Evolutionary conservation across 2,888 invertebrate species (phyloP).

Genomic region (Andrena dorsata): DNA sequence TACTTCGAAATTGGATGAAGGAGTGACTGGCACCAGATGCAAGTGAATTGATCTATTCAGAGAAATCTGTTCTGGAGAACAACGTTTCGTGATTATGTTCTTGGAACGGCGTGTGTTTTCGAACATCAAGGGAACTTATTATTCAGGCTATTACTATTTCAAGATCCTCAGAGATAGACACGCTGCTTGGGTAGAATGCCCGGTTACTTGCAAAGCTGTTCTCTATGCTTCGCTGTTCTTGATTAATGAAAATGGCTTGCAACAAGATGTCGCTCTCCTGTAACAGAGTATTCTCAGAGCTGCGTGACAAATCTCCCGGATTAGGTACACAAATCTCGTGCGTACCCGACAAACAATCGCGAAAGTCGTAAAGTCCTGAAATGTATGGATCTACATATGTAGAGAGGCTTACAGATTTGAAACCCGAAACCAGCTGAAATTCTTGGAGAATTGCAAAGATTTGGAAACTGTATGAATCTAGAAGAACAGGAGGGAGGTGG

Average conservation of each 20-base stretch:
- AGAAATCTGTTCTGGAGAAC: neutral
- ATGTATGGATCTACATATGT: neutral
- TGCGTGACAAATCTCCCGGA: constrained; percentile 5
- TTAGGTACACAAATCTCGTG: neutral
- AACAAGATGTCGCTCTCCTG: neutral
- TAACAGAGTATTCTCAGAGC: constrained; percentile 6
- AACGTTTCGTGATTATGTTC: constrained; percentile 3
- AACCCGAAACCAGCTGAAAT: too few relatives aligned
- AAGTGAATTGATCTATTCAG: constrained; percentile 7
- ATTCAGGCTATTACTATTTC: neutral
- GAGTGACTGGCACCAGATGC: neutral
- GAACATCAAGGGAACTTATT: neutral
- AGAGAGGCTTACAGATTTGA: neutral
- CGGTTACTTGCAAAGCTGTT: neutral
- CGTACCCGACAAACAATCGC: neutral
- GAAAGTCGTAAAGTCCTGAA: neutral
- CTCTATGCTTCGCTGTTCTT: neutral
- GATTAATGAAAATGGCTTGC: constrained; percentile 3
- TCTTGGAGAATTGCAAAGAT: too few relatives aligned
- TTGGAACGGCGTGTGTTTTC: neutral
- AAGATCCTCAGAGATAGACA: neutral
- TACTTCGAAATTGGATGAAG: neutral
- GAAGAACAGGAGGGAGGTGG: too few relatives aligned
- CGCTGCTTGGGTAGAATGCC: neutral
- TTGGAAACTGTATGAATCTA: too few relatives aligned